Base-by-base conservation (phyloP, 2,888 invertebrate species). In the Lasiommata megera region DNA sequence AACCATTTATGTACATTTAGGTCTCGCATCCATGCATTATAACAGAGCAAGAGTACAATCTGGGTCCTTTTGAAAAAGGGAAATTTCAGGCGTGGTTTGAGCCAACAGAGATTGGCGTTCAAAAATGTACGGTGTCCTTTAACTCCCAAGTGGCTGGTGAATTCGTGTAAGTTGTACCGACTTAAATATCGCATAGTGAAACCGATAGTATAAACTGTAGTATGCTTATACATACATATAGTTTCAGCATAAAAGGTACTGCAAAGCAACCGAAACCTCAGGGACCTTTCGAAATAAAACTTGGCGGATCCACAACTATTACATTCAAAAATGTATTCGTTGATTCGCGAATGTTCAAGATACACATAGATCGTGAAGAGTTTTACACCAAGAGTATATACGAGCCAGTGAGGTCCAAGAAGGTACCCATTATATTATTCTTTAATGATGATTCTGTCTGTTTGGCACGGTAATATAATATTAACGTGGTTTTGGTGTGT, bases 1-100 rank as follows among this genome's bases (percentile, higher is more conserved):
- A 23, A 23, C 23, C 23, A 3, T 3, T 23, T 23, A 23, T 23
- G n/a, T 23, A 3, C 23, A 23, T 11, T 34, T 63, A 89, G 89
- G 70, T 81, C 1, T 74, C 82, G 1, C 87, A 89, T 66, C 64
- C 82, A 3, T 82, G 80, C 18, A 80, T 89, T 61, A 71, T 76
- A 70, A 70, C 76, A 3, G 86, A 86, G 0, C 69, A 59, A 31
- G 73, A 77, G 1, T 86, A 82, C 62, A 28, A 50, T 0, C 62
- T 90, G 29, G 79, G 72, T 16, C 76, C 87, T 1, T 69, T 67
- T 0, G 89, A 88, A 59, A 88, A 84, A 67, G 88, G 87, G 2
- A 90, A 88, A 64, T 81, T 86, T 50, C 69, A 82, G 48, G 79
- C 80, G 29, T 76, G 72, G 74, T 90, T 88, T 62, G 90, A 90